Conservation (phyloP, 2,113 vertebrate genomes). For the Pseudolaguvia tuberculata region DNA sequence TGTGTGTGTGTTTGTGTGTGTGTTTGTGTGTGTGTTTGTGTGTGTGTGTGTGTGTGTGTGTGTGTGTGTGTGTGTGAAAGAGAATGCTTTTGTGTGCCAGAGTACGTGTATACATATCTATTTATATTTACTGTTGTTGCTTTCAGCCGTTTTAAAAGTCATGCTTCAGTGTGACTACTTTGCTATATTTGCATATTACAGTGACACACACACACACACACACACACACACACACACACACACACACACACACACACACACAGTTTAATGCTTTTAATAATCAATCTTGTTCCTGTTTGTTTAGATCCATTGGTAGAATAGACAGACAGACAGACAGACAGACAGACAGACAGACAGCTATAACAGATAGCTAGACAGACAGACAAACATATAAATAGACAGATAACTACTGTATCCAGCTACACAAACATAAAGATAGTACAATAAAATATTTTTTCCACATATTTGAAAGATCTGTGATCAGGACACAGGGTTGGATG, state of each 20-base stretch:
- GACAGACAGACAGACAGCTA: neutral
- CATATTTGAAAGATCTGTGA: neutral
- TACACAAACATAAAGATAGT: no score
- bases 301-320: neutral
- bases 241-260: neutral
- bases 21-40: no score
- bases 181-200: constrained; percentile 54
- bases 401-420: no score
- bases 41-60: constrained; percentile 18
- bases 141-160: constrained; percentile 56
- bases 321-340: neutral
- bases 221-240: neutral
- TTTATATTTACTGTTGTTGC: constrained; percentile 28
- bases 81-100: constrained; percentile 38
- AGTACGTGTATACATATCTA: no score
- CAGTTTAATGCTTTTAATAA: constrained; percentile 1
- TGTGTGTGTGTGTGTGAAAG: constrained; percentile 15
- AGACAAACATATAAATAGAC: neutral
- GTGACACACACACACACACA: neutral
- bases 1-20: no score
- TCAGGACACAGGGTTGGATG: neutral
- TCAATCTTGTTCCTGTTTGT: neutral
- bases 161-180: constrained; percentile 49
- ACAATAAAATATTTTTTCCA: neutral
- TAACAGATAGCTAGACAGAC: no score